Percentiles rank a stretch among this genome's conserved stretches.
Evolutionary conservation across 2,888 invertebrate species (phyloP).

Genomic region (Machimus rusticus): DNA sequence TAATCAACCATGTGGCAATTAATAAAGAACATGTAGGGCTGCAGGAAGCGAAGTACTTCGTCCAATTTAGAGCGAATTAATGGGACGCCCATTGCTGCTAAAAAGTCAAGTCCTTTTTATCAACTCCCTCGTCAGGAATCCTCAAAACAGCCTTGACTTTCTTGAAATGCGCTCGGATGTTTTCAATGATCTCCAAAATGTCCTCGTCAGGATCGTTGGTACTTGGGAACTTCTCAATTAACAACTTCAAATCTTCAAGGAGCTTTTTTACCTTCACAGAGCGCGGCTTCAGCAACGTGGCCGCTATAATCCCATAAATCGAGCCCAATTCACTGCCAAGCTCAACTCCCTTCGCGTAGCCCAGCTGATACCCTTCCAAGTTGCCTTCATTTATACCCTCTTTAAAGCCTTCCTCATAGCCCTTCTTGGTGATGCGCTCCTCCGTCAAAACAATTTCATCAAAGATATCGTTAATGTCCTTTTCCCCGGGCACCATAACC

Average conservation of each 20-base stretch:
- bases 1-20: slow-evolving; percentile 83
- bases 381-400: slow-evolving; percentile 71
- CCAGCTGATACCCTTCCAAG: slow-evolving; percentile 71
- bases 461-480: slow-evolving; percentile 77
- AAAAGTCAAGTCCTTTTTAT: slow-evolving; percentile 54
- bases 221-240: slow-evolving; percentile 72
- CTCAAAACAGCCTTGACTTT: slow-evolving; percentile 71
- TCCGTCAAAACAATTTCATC: slow-evolving; percentile 76
- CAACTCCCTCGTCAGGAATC: neutral
- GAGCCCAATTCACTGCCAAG: slow-evolving; percentile 80
- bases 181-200: slow-evolving; percentile 69
- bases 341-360: slow-evolving; percentile 79
- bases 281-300: slow-evolving; percentile 62
- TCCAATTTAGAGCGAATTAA: slow-evolving; percentile 64
- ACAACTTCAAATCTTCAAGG: slow-evolving; percentile 67
- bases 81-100: slow-evolving; percentile 49
- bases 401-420: slow-evolving; percentile 74
- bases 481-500: neutral
- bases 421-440: slow-evolving; percentile 69
- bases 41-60: slow-evolving; percentile 66
- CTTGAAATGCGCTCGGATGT: slow-evolving; percentile 73
- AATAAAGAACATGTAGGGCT: slow-evolving; percentile 69
- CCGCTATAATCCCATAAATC: slow-evolving; percentile 70
- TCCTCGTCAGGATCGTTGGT: slow-evolving; percentile 73
- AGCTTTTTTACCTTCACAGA: slow-evolving; percentile 67